Evolutionary conservation across 2,888 invertebrate genomes (phyloP).

Genomic region (Chironomus tentans): DNA sequence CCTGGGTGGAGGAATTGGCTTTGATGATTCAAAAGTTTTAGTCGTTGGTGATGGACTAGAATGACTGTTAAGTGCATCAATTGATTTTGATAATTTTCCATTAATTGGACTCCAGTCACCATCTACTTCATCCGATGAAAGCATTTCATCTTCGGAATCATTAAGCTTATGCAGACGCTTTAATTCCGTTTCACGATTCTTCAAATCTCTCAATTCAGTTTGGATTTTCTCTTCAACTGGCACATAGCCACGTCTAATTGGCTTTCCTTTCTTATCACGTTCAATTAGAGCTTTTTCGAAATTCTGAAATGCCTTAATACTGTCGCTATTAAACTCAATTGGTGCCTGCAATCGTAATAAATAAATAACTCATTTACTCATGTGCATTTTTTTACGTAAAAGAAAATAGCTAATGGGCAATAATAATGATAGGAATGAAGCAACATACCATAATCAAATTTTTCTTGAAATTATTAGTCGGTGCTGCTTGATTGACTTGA

Average conservation of each 20-base stretch:
- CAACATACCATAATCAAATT: constrained; percentile 26
- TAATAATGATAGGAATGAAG: neutral
- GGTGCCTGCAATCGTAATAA: constrained; percentile 9
- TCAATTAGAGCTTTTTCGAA: constrained; percentile 41
- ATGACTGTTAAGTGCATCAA: constrained; percentile 45
- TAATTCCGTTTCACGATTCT: constrained; percentile 68
- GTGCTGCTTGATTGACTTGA: constrained; percentile 33
- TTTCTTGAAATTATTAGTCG: constrained; percentile 20
- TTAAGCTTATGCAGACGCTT: constrained; percentile 56
- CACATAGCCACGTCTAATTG: constrained; percentile 65
- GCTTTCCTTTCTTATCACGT: constrained; percentile 52
- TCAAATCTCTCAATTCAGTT: constrained; percentile 75
- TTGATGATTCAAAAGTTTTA: constrained; percentile 5
- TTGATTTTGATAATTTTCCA: constrained; percentile 55
- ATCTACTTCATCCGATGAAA: neutral
- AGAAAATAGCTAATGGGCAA: neutral
- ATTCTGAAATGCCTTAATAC: constrained; percentile 32
- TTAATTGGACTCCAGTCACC: constrained; percentile 46
- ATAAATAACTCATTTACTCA: too few relatives aligned
- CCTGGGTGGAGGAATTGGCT: constrained; percentile 39
- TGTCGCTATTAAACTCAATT: constrained; percentile 31
- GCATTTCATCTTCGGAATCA: constrained; percentile 48
- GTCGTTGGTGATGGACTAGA: constrained; percentile 31
- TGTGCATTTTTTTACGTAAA: too few relatives aligned
- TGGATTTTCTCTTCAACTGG: constrained; percentile 85